Conservation (phyloP, 2,797 vertebrate species). For the Alosa sapidissima region DNA sequence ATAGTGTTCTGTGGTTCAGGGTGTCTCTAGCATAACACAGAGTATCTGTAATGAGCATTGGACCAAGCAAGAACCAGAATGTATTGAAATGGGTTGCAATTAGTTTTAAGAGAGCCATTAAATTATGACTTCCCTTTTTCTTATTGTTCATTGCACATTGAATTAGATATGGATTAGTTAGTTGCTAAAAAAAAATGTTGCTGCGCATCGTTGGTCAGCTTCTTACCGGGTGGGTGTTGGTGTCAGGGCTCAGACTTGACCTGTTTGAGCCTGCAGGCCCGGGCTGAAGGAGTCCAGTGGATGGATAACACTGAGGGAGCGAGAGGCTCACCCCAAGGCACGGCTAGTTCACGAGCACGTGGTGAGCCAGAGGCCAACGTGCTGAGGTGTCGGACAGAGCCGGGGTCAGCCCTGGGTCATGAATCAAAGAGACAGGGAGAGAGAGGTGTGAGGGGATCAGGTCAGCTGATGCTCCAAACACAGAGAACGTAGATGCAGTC, state of each 20-base stretch:
- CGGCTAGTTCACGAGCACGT: constrained; percentile 23
- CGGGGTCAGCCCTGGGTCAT: constrained; percentile 27
- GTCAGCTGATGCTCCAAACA: not conserved
- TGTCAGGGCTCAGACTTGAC: not conserved
- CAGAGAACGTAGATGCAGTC: not conserved
- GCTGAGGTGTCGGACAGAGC: constrained; percentile 24
- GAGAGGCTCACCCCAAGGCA: constrained; percentile 34
- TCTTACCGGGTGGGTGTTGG: not conserved
- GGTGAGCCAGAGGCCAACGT: constrained; percentile 24
- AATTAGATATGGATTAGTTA: not conserved
- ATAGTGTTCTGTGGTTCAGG: not conserved
- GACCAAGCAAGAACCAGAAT: not conserved
- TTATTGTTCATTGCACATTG: not conserved
- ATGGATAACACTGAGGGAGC: constrained; percentile 12
- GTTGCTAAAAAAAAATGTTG: not conserved
- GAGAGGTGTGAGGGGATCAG: constrained; percentile 34
- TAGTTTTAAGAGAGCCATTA: not conserved
- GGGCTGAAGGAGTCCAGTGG: not conserved
- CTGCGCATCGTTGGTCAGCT: not conserved
- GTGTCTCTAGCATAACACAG: not conserved
- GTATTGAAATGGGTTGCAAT: not conserved
- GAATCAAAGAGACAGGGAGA: constrained; percentile 17
- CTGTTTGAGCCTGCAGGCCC: not conserved
- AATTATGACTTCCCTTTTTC: not conserved
- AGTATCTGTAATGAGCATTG: not conserved